Evolutionary conservation across 2,113 vertebrate genomes (phyloP), one percentile per base, ranked within the genome.

Genomic region (Mesoclemmys tuberculata): DNA sequence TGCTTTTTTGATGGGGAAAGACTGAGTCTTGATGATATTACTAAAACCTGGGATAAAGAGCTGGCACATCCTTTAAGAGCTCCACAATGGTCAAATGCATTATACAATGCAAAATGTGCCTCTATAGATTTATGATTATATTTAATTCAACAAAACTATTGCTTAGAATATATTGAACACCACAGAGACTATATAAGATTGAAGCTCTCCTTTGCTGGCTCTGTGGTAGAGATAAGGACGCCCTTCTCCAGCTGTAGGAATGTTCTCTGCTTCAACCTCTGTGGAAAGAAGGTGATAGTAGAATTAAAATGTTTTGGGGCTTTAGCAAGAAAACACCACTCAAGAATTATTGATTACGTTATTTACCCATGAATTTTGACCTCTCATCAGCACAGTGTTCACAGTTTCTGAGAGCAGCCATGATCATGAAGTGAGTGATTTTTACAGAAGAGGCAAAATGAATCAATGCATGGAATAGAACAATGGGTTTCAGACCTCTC

Each of bases 181-280:
- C 4, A 12, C 51, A 86, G 80, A 88, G 8, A 41, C 12, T 18
- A 44, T 1, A 1, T 3, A 35, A 52, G 78, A 83, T 46, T n/a
- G 74, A 27, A 78, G 3, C 1, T 87, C 84, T 87, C 51, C 49
- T 61, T 16, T 5, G n/a, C 22, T 46, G 61, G 10, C 12, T 24
- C 11, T 2, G 22, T 1, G 83, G 11, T 11, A 51, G 11, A 38
- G 6, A 0, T 2, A 80, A 51, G 11, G 61, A 16, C 44, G 27
- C 5, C 29, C 27, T 79, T 26, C 29, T 9, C 4, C 0, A 1
- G 46, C 27, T 27, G 10, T 27, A 75, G 13, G 18, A 75, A 44
- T 4, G 16, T 44, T 26, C 11, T 75, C 41, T 75, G 24, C 24
- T 75, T 46, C 12, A 41, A 26, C 12, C 44, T 44, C 41, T 75